Conservation (phyloP, 2,888 invertebrate species). For the Masnerella sp. region DNA sequence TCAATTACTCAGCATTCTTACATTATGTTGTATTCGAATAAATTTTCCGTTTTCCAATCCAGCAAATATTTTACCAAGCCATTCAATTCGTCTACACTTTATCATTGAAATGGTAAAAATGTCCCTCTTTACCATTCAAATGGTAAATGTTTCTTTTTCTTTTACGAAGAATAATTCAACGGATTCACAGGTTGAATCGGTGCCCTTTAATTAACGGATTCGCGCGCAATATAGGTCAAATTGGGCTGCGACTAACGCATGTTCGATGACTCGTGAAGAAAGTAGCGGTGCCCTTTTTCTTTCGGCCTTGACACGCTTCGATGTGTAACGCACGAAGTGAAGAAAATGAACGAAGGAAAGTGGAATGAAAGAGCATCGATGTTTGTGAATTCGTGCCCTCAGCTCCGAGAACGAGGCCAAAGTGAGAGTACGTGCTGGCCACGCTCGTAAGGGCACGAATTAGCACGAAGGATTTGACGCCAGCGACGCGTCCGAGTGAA, state of each 20-base stretch:
- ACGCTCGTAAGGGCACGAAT: neutral
- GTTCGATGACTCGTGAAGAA: slow-evolving; percentile 50
- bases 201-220: slow-evolving; percentile 4
- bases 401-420: slow-evolving; percentile 37
- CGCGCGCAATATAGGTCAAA: slow-evolving; percentile 37
- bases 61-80: too few species aligned
- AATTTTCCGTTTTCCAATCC: too few species aligned
- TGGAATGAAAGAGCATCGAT: slow-evolving; percentile 48
- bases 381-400: slow-evolving; percentile 38
- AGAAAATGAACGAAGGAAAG: slow-evolving; percentile 56
- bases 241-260: slow-evolving; percentile 23
- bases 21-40: too few species aligned
- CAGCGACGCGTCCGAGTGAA: too few species aligned
- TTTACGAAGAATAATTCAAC: too few species aligned
- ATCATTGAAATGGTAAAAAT: too few species aligned
- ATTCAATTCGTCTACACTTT: too few species aligned
- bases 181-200: too few species aligned
- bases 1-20: too few species aligned
- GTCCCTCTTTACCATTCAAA: too few species aligned
- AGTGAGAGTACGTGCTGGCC: slow-evolving; percentile 27
- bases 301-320: slow-evolving; percentile 57
- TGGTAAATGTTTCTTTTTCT: too few species aligned
- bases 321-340: slow-evolving; percentile 49
- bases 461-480: neutral
- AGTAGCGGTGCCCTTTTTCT: slow-evolving; percentile 59